A percentile compares a stretch with the other conserved stretches of the same genome.
Conservation (phyloP, 2,888 invertebrate species). For the Melinaea marsaeus region DNA sequence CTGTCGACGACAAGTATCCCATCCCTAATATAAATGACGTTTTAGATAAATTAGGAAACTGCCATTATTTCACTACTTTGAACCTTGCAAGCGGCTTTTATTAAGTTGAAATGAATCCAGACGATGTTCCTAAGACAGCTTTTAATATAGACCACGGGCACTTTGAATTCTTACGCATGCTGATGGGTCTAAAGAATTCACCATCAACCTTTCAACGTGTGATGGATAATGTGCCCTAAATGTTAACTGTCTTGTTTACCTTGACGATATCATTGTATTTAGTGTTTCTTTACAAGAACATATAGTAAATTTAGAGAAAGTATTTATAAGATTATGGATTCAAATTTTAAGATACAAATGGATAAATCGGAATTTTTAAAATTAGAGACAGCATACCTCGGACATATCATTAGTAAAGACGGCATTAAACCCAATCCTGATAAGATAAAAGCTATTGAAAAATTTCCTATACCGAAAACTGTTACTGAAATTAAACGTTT, state of each 20-base stretch:
- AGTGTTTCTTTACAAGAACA: background rate
- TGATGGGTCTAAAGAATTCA: slow-evolving; percentile 35
- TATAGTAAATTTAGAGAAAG: background rate
- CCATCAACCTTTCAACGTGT: slow-evolving; percentile 39
- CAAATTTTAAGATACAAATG: too few relatives aligned
- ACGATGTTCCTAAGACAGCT: slow-evolving; percentile 31
- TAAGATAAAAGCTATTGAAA: too few relatives aligned
- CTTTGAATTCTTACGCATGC: slow-evolving; percentile 38
- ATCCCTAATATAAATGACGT: too few relatives aligned
- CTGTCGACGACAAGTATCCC: too few relatives aligned
- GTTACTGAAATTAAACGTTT: too few relatives aligned
- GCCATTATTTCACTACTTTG: slow-evolving; percentile 10
- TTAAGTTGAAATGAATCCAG: background rate
- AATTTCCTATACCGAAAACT: too few relatives aligned
- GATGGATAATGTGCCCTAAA: slow-evolving; percentile 34
- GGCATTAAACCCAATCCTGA: background rate
- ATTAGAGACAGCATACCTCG: background rate
- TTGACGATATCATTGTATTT: background rate
- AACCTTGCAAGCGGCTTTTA: slow-evolving; percentile 8
- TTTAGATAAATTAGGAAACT: too few relatives aligned
- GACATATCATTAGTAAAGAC: background rate
- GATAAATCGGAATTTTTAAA: too few relatives aligned
- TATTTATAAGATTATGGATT: too few relatives aligned
- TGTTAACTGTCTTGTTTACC: background rate
- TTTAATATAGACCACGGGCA: slow-evolving; percentile 37